These are phyloP conservation scores for Eupithecia pulchellata DNA, from an alignment of 2,888 invertebrate species.

Conservation along the genomic window DNA sequence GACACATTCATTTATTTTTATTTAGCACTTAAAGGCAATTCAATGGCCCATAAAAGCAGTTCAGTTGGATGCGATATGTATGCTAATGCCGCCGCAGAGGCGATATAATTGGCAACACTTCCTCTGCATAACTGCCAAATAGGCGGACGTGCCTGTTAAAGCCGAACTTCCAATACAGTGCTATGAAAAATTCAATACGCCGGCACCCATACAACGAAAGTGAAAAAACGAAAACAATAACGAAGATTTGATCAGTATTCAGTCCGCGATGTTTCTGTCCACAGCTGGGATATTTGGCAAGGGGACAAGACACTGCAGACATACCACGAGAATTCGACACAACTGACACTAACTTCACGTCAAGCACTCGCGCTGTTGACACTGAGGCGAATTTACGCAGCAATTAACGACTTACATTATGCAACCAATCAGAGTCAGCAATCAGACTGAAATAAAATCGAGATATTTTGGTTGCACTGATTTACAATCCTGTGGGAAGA, in stretches of 20 bases:
- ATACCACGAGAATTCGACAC: constrained; percentile 53
- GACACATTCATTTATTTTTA: constrained; percentile 73
- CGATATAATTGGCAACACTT: constrained; percentile 76
- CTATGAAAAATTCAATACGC: constrained; percentile 82
- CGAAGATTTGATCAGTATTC: constrained; percentile 80
- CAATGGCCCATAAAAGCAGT: constrained; percentile 69
- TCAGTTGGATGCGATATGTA: constrained; percentile 75
- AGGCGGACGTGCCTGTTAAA: constrained; percentile 65
- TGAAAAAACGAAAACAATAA: constrained; percentile 80
- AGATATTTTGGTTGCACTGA: constrained; percentile 64
- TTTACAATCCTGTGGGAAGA: constrained; percentile 58
- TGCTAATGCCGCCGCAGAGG: constrained; percentile 69
- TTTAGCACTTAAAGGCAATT: constrained; percentile 73
- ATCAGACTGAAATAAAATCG: constrained; percentile 57
- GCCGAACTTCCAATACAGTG: constrained; percentile 62
- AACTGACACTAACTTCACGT: constrained; percentile 50
- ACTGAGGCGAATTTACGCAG: constrained; percentile 58
- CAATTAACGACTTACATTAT: constrained; percentile 68
- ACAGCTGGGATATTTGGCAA: constrained; percentile 82
- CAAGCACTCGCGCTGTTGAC: constrained; percentile 62
- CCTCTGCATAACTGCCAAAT: constrained; percentile 69
- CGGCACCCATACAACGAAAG: constrained; percentile 70
- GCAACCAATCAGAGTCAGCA: constrained; percentile 62
- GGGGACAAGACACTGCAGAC: constrained; percentile 66
- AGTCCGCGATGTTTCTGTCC: constrained; percentile 68